Evolutionary conservation across 2,113 vertebrate genomes (phyloP), one percentile per base, ranked within the genome.

Genomic region (Zosterops japonicus): DNA sequence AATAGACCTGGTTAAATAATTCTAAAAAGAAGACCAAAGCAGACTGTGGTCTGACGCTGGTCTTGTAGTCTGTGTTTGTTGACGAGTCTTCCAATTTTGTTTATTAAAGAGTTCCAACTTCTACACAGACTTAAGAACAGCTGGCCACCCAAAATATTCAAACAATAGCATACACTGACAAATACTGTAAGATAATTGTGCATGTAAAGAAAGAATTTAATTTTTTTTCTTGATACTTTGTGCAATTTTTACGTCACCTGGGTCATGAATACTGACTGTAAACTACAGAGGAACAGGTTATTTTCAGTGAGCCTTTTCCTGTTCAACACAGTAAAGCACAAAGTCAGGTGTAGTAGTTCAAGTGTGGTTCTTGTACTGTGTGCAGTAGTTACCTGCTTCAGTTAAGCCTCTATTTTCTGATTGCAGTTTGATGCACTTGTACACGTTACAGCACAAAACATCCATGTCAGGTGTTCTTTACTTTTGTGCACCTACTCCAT

Each of bases 301-400:
- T 65, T 81, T 93, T 77, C 53, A 65, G 20, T 28, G 61, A 59
- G 29, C 13, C 23, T 83, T 81, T 67, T 87, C 39, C 23, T 89
- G 0, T 49, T 61, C 15, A 57, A 2, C 6, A 6, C 14, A 55
- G 8, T 61, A 53, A 70, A 67, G 33, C 60, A 55, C 1, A 2
- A 24, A 78, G 56, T n/a, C 20, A 65, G 41, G 11, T 23, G 31
- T 27, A 2, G 11, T 41, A 4, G 19, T 75, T 89, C 29, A 13
- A 36, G 47, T 14, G 7, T 81, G 12, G 9, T 19, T 94, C 47
- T 68, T 77, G 4, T 53, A 20, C 36, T 46, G 67, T 71, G 9
- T 39, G 11, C 33, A 24, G 8, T 6, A 65, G 21, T 71, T 42
- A 29, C 24, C 49, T 83, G 33, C 53, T 77, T 74, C 56, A 50